Percentiles rank a stretch among this genome's conserved stretches.
Evolutionary conservation across 2,888 invertebrate species (phyloP).

Genomic region (Lasioglossum vierecki): DNA sequence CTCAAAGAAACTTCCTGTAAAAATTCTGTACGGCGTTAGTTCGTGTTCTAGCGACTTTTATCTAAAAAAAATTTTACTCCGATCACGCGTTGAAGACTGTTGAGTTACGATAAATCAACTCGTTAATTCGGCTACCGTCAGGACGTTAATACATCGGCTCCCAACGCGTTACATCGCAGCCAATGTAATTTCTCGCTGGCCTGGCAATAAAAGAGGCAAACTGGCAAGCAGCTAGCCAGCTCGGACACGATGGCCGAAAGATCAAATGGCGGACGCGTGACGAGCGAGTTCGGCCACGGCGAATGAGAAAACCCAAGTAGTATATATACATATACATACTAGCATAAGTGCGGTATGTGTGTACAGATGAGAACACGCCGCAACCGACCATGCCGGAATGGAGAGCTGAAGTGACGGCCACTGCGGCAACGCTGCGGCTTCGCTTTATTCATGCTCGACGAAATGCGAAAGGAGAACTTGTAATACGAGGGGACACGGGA

Average conservation of each 20-base stretch:
- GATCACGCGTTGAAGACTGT: background rate
- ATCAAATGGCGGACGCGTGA: slow-evolving; percentile 42
- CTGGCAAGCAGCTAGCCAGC: background rate
- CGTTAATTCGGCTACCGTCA: background rate
- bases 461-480: slow-evolving; percentile 57
- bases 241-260: background rate
- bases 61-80: background rate
- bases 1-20: background rate
- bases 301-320: slow-evolving; percentile 30
- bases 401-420: slow-evolving; percentile 19
- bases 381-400: slow-evolving; percentile 50
- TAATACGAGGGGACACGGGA: background rate
- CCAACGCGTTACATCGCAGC: slow-evolving; percentile 35
- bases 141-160: slow-evolving; percentile 13
- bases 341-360: background rate
- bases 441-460: slow-evolving; percentile 75
- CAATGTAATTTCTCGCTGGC: slow-evolving; percentile 47
- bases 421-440: slow-evolving; percentile 55
- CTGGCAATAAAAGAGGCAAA: slow-evolving; percentile 61
- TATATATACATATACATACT: background rate
- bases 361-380: slow-evolving; percentile 51
- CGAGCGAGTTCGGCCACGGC: slow-evolving; percentile 27
- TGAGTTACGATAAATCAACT: background rate
- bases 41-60: background rate
- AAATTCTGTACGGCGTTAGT: background rate